phyloP scores from a whole-genome alignment of 2,888 invertebrate genomes.

The Galerucella nymphaeae region DNA sequence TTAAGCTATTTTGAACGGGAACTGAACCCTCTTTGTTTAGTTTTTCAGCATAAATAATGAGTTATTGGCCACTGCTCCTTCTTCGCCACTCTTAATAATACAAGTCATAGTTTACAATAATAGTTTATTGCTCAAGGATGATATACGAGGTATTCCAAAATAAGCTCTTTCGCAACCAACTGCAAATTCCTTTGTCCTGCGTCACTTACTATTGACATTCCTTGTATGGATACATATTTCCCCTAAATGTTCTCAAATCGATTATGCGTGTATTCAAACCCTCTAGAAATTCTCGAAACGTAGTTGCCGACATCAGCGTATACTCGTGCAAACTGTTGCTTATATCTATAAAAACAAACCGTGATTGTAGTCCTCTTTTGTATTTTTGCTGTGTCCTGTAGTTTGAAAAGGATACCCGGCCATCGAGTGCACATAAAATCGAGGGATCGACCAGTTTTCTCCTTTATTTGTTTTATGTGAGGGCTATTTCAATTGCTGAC shows the following conservation, averaged over 20 bases:
- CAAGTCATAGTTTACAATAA: not conserved
- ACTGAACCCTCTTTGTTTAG: too few species aligned
- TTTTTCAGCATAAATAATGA: too few species aligned
- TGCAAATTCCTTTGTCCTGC: not conserved
- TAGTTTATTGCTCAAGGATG: not conserved
- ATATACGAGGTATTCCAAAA: not conserved
- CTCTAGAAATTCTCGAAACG: conserved; percentile 38
- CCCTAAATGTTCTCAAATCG: conserved; percentile 29
- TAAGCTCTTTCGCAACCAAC: not conserved
- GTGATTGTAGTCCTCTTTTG: conserved; percentile 44
- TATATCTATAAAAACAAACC: conserved; percentile 38
- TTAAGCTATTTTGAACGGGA: too few species aligned
- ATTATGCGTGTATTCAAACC: conserved; percentile 33
- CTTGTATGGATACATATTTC: conserved; percentile 8
- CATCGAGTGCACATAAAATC: conserved; percentile 50
- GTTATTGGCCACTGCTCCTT: too few species aligned
- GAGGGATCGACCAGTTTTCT: conserved; percentile 47
- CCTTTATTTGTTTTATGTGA: conserved; percentile 54
- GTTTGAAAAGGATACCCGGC: conserved; percentile 42
- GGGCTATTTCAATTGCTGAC: conserved; percentile 59
- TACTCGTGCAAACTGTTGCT: conserved; percentile 45
- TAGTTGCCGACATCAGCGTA: conserved; percentile 43
- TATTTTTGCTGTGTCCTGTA: conserved; percentile 47
- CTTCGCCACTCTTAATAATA: too few species aligned
- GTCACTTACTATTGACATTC: not conserved